A percentile compares a stretch with the other conserved stretches of the same genome.
Conservation (phyloP, 2,888 invertebrate genomes). For the Saturnia pavonia region DNA sequence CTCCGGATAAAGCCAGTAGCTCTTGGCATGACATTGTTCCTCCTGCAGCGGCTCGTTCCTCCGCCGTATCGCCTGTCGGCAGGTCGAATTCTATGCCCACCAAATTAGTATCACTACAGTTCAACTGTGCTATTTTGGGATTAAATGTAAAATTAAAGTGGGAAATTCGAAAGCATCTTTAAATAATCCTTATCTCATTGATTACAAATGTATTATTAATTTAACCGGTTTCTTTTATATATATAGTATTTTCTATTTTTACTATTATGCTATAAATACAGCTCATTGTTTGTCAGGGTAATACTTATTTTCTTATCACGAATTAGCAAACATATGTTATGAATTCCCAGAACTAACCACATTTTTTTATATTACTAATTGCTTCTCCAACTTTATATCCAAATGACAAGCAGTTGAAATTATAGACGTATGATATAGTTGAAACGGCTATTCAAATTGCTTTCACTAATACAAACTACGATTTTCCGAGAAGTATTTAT, state of each 20-base stretch:
- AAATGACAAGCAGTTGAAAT: neutral
- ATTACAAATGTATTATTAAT: neutral
- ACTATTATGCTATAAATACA: neutral
- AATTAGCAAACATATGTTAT: neutral
- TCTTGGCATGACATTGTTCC: conserved; percentile 93
- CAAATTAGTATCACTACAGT: conserved; percentile 52
- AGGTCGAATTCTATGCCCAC: conserved; percentile 76
- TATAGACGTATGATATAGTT: neutral
- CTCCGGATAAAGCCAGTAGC: conserved; percentile 94
- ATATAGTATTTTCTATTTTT: neutral
- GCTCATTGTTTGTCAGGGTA: neutral
- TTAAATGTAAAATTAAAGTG: neutral
- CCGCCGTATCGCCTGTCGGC: conserved; percentile 72
- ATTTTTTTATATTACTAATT: too few species aligned
- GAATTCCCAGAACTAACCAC: neutral
- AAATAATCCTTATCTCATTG: neutral
- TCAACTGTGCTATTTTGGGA: conserved; percentile 27
- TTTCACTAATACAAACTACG: neutral
- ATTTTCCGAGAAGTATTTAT: too few species aligned
- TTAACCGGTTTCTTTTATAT: neutral
- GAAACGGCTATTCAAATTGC: neutral
- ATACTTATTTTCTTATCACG: neutral
- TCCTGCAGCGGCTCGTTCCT: conserved; percentile 71
- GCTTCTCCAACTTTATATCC: neutral
- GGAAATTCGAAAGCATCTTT: conserved; percentile 21